Conservation (phyloP, 2,113 vertebrate genomes). For the Brachyistius frenatus region DNA sequence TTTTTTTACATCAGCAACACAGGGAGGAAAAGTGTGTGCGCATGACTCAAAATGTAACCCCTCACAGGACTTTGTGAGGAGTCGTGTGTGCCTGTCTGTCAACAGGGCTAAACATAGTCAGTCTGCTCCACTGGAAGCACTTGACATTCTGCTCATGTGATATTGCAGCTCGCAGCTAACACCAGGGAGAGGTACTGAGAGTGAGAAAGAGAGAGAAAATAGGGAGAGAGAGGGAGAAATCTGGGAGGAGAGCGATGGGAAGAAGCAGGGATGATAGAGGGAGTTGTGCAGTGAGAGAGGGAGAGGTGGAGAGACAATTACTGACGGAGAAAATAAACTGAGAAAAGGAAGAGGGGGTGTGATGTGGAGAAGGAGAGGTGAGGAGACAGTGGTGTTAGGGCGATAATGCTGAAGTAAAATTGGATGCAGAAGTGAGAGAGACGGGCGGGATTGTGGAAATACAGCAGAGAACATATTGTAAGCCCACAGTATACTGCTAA, state of each 20-base stretch:
- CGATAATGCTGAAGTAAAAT: constrained; percentile 57
- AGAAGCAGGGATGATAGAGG: constrained; percentile 22
- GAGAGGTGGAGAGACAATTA: constrained; percentile 23
- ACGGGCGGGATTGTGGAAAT: constrained; percentile 5
- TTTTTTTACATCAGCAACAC: not conserved
- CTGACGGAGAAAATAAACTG: constrained; percentile 9
- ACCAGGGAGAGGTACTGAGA: constrained; percentile 36
- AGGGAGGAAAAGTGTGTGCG: not conserved
- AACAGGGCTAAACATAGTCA: constrained; percentile 48
- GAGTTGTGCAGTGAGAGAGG: constrained; percentile 26
- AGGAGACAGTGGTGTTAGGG: constrained; percentile 13
- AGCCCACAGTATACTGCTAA: not conserved
- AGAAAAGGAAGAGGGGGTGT: constrained; percentile 37
- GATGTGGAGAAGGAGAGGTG: constrained; percentile 23
- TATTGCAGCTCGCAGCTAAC: constrained; percentile 66
- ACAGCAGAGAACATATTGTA: constrained; percentile 1
- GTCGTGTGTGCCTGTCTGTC: constrained; percentile 18
- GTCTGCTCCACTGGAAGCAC: constrained; percentile 36
- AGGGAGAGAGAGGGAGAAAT: constrained; percentile 13
- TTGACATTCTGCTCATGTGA: constrained; percentile 79
- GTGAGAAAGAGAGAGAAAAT: constrained; percentile 32
- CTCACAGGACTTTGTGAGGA: constrained; percentile 6
- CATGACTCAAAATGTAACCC: constrained; percentile 5
- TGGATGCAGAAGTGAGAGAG: constrained; percentile 57
- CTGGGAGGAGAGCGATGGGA: constrained; percentile 25